Conservation (phyloP, 2,888 invertebrate genomes). For the Sarcophaga variegata region DNA sequence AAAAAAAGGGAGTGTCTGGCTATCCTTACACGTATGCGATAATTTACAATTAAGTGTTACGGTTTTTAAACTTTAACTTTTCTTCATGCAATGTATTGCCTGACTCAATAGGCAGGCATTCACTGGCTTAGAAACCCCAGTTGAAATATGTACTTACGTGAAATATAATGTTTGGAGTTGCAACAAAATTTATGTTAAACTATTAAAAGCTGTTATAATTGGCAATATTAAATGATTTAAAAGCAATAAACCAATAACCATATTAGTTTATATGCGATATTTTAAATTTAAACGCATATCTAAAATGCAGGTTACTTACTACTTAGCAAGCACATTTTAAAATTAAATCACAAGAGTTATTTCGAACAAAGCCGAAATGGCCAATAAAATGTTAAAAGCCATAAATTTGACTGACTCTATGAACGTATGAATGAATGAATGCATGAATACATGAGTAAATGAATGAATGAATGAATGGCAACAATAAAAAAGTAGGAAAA, state of each 20-base stretch:
- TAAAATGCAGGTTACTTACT: slow-evolving; percentile 54
- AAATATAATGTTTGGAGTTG: slow-evolving; percentile 17
- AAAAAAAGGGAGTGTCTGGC: not conserved
- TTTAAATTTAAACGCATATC: slow-evolving; percentile 59
- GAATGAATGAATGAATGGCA: not conserved
- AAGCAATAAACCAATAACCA: slow-evolving; percentile 71
- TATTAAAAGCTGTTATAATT: slow-evolving; percentile 81
- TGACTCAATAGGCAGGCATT: no score
- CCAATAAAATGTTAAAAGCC: slow-evolving; percentile 34
- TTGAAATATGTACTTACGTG: not conserved
- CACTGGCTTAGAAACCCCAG: no score
- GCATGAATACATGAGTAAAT: not conserved
- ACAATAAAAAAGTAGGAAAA: not conserved
- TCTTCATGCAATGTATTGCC: no score
- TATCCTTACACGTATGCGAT: not conserved
- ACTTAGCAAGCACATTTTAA: not conserved
- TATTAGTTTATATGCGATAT: slow-evolving; percentile 42
- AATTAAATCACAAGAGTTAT: slow-evolving; percentile 21
- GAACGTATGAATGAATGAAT: not conserved
- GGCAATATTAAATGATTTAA: slow-evolving; percentile 81
- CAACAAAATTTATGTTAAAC: slow-evolving; percentile 79
- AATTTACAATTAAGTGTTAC: not conserved
- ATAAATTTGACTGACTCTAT: slow-evolving; percentile 33
- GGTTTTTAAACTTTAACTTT: no score
- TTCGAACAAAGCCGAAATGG: not conserved